Conservation (phyloP, 2,888 invertebrate species). For the Neria commutata region DNA sequence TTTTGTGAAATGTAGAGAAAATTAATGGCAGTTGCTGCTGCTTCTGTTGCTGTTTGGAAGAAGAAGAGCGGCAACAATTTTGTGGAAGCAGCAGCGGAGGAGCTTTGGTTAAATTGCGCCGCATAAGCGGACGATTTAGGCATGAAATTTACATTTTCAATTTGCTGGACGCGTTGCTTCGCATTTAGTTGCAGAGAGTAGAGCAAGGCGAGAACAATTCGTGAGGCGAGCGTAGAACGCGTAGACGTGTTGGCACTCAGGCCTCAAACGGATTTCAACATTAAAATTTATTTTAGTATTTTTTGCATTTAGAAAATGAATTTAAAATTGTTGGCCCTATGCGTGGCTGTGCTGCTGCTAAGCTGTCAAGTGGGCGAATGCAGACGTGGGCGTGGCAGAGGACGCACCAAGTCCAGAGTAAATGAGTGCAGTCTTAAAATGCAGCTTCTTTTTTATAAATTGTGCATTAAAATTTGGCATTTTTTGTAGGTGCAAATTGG, state of each 20-base stretch:
- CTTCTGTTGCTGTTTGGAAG: no score
- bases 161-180: no score
- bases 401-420: slow-evolving; percentile 79
- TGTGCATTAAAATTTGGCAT: no score
- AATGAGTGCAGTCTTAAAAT: not conserved
- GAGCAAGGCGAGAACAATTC: slow-evolving; percentile 14
- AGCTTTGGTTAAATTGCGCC: no score
- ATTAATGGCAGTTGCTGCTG: no score
- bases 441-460: not conserved
- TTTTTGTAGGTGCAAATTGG: slow-evolving; percentile 79
- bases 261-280: not conserved
- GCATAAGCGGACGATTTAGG: no score
- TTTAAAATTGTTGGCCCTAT: slow-evolving; percentile 48
- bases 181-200: slow-evolving; percentile 20
- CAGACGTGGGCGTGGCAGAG: slow-evolving; percentile 73
- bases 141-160: no score
- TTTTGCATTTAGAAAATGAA: slow-evolving; percentile 40
- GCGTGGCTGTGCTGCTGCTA: slow-evolving; percentile 58
- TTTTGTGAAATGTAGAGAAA: no score
- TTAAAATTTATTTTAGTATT: not conserved
- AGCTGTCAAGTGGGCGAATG: slow-evolving; percentile 61
- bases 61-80: no score
- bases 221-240: not conserved
- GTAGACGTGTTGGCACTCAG: slow-evolving; percentile 27
- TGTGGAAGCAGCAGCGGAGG: no score